Percentiles rank a stretch among this genome's conserved stretches.
These are phyloP conservation scores for Penaeus chinensis DNA, from an alignment of 1,140 invertebrate species.

Conservation along the genomic window DNA sequence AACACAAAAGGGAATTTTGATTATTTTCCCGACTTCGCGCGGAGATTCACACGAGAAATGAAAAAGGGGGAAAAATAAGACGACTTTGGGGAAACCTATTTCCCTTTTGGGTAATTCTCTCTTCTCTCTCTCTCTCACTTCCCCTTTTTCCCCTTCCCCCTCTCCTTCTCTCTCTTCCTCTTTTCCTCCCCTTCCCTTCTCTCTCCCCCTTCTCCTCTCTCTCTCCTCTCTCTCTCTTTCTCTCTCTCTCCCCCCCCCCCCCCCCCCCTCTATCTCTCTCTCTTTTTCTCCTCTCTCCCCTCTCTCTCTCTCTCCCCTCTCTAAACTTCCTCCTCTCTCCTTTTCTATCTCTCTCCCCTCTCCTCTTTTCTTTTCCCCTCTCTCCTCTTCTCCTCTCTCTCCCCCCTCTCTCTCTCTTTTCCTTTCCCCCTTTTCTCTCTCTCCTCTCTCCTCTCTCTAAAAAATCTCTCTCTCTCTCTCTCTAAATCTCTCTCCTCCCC, in stretches of 20 bases:
- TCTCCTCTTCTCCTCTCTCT: neutral
- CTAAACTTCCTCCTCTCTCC: neutral
- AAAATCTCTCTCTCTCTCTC: neutral
- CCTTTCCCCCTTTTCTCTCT: neutral
- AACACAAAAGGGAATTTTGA: too few species aligned
- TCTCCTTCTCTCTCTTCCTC: slow-evolving; percentile 18
- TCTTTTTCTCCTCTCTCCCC: neutral
- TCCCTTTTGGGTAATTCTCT: neutral
- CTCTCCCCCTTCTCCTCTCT: neutral
- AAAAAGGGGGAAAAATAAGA: neutral
- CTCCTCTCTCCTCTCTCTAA: neutral
- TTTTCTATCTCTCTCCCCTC: neutral
- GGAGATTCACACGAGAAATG: too few species aligned
- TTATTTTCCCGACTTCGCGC: too few species aligned
- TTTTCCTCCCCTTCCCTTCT: slow-evolving; percentile 18
- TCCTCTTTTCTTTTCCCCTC: neutral
- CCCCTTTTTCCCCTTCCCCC: neutral
- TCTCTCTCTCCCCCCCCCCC: neutral
- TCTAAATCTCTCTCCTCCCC: neutral
- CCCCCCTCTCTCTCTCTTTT: neutral
- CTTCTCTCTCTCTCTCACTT: neutral
- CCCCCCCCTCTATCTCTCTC: neutral
- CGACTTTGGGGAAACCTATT: neutral
- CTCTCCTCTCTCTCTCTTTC: neutral
- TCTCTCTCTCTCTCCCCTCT: neutral